phyloP scores from a whole-genome alignment of 2,113 vertebrate species.

The Serinus canaria region DNA sequence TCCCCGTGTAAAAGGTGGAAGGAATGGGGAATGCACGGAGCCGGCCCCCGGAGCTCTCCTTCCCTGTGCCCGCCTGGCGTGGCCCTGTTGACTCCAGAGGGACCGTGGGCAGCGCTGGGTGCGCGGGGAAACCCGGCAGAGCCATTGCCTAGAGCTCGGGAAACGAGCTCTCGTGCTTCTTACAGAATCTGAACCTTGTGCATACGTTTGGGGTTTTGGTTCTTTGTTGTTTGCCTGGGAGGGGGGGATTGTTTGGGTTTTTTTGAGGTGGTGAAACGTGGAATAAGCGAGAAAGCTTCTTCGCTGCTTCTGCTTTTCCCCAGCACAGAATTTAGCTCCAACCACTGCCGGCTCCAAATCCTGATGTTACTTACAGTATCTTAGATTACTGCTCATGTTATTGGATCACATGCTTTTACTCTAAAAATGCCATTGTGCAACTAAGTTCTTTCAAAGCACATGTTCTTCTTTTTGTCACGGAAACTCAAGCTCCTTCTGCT shows the following conservation, averaged over 20 bases:
- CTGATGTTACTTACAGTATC: too few species aligned
- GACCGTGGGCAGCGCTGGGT: not conserved
- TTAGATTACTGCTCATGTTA: rapidly evolving
- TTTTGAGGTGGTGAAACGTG: not conserved
- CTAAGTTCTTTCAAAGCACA: not conserved
- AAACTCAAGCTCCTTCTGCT: not conserved
- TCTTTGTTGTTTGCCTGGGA: not conserved
- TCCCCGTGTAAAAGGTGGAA: rapidly evolving
- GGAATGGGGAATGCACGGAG: not conserved
- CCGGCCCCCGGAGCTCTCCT: not conserved
- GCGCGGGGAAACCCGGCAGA: not conserved
- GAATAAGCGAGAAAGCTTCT: not conserved
- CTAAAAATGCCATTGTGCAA: not conserved
- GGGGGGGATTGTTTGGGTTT: too few species aligned
- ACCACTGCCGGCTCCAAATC: not conserved
- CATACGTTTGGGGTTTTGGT: rapidly evolving
- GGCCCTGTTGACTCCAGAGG: rapidly evolving
- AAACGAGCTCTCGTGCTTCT: not conserved
- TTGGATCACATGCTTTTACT: not conserved
- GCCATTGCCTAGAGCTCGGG: not conserved
- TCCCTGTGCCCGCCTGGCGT: not conserved
- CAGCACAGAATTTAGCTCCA: not conserved
- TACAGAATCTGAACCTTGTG: not conserved
- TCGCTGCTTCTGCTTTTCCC: not conserved
- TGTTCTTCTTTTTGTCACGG: not conserved